These are phyloP conservation scores for Ptilorrhoa leucosticta DNA, from an alignment of 2,113 vertebrate genomes.

Conservation along the genomic window DNA sequence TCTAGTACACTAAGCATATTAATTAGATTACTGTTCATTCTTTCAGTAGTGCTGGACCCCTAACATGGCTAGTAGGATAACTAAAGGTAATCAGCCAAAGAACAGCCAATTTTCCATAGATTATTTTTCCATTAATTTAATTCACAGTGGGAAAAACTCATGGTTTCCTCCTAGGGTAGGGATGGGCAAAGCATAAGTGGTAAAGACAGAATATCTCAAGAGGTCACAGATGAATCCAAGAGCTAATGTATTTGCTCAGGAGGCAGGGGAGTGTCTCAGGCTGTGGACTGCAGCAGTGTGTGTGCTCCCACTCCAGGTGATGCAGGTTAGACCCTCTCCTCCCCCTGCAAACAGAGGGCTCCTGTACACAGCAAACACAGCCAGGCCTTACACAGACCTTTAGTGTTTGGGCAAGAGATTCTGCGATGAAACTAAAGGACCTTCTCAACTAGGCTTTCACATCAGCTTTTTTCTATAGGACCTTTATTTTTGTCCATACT, in stretches of 20 bases:
- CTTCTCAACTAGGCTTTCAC: not conserved
- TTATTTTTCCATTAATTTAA: conserved; percentile 43
- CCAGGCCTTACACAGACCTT: not conserved
- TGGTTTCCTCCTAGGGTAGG: not conserved
- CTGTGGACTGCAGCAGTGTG: not conserved
- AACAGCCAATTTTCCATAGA: conserved; percentile 5
- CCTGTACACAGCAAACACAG: not conserved
- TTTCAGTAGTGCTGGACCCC: not conserved
- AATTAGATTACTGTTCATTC: conserved; percentile 45
- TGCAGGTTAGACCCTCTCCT: not conserved
- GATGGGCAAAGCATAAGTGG: not conserved
- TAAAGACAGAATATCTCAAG: not conserved
- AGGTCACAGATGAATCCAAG: not conserved
- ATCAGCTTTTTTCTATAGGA: not conserved
- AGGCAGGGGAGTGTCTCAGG: not conserved
- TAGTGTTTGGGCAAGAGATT: not conserved
- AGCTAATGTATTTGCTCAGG: not conserved
- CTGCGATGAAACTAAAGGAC: not conserved
- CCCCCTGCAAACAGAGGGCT: not conserved
- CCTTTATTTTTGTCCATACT: not conserved
- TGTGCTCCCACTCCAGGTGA: not conserved
- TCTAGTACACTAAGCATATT: conserved; percentile 26
- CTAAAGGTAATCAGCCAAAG: conserved; percentile 20
- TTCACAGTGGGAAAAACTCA: not conserved
- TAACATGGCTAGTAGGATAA: not conserved